These are phyloP conservation scores for Caerostris extrusa DNA, from an alignment of 1,140 invertebrate genomes.

Conservation along the genomic window DNA sequence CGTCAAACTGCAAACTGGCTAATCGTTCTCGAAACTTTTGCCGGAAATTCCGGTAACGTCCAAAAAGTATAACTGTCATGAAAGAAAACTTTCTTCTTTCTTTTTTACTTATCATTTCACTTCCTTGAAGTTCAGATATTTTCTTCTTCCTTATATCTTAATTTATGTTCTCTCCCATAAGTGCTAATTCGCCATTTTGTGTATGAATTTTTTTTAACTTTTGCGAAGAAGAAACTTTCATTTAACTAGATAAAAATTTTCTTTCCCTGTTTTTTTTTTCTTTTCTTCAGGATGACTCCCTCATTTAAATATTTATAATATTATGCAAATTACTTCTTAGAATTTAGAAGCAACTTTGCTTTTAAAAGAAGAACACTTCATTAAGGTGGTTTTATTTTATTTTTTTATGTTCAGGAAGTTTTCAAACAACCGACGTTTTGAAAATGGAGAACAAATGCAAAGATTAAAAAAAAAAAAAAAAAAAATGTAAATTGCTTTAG, in stretches of 20 bases:
- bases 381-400: too few species aligned
- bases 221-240: not conserved
- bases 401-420: too few species aligned
- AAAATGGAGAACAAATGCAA: too few species aligned
- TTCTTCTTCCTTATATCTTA: not conserved
- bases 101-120: not conserved
- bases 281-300: not conserved
- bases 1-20: too few species aligned
- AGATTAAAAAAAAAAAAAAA: too few species aligned
- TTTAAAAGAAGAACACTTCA: too few species aligned
- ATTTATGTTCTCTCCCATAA: not conserved
- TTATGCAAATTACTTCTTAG: slow-evolving; percentile 55
- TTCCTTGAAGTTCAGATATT: not conserved
- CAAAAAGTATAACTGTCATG: too few species aligned
- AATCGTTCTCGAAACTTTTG: not conserved
- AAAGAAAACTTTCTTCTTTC: not conserved
- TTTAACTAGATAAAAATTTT: not conserved
- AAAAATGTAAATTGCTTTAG: too few species aligned
- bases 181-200: slow-evolving; percentile 4
- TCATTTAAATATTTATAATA: slow-evolving; percentile 72
- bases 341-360: not conserved
- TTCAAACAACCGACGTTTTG: too few species aligned
- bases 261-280: not conserved
- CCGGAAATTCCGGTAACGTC: not conserved
- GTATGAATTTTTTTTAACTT: slow-evolving; percentile 11